Conservation (phyloP, 2,113 vertebrate genomes). For the Chaenocephalus aceratus region DNA sequence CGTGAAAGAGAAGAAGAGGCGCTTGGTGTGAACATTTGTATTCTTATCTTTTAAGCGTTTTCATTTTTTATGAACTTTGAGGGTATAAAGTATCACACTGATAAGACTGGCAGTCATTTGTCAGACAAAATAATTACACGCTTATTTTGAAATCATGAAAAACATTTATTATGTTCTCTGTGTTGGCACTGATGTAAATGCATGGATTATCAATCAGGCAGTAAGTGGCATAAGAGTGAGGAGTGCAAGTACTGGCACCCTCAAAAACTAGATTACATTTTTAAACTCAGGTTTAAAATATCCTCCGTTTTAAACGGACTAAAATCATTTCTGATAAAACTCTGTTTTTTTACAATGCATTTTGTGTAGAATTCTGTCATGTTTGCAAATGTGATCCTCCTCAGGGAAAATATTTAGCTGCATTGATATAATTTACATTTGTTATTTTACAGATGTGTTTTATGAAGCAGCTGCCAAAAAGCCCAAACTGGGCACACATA, state of each 20-base stretch:
- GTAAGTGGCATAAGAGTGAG: constrained; percentile 54
- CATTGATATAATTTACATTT: not conserved
- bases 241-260: constrained; percentile 50
- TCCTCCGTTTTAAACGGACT: not conserved
- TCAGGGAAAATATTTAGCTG: constrained; percentile 12
- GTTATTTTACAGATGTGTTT: constrained; percentile 13
- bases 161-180: constrained; percentile 52
- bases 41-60: not conserved
- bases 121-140: not conserved
- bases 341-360: not conserved
- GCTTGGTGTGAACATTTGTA: constrained; percentile 31
- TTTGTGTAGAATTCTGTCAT: not conserved
- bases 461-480: constrained; percentile 51
- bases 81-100: not conserved
- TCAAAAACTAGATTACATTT: not conserved
- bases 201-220: constrained; percentile 35
- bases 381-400: not conserved
- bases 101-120: not conserved
- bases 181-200: constrained; percentile 60
- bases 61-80: not conserved
- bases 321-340: not conserved
- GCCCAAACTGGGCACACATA: constrained; percentile 6
- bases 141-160: constrained; percentile 46
- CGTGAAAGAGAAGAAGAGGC: constrained; percentile 42
- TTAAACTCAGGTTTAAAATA: not conserved